Evolutionary conservation across 1,140 invertebrate genomes (phyloP).

Genomic region (Habropoda laboriosa): DNA sequence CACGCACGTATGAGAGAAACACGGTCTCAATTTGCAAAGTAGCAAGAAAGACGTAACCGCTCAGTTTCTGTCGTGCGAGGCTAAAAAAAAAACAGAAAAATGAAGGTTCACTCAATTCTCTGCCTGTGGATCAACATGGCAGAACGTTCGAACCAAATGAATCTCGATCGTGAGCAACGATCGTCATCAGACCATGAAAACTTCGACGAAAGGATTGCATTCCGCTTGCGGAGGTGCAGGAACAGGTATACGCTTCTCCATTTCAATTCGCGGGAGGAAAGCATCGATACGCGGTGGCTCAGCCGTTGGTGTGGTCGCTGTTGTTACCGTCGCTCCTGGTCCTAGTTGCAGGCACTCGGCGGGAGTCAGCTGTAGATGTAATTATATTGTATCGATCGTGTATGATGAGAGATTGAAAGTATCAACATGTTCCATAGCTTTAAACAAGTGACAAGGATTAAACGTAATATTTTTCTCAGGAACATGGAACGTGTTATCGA

Average conservation of each 20-base stretch:
- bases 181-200: slow-evolving; percentile 77
- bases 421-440: too few relatives aligned
- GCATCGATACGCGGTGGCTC: slow-evolving; percentile 82
- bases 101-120: neutral
- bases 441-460: too few relatives aligned
- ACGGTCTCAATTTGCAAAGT: neutral
- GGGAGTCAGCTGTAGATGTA: slow-evolving; percentile 77
- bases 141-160: neutral
- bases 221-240: slow-evolving; percentile 82
- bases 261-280: slow-evolving; percentile 80
- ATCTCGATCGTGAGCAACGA: neutral
- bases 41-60: slow-evolving; percentile 10
- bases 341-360: slow-evolving; percentile 84
- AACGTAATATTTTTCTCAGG: too few relatives aligned
- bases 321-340: slow-evolving; percentile 59
- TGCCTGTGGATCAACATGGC: neutral
- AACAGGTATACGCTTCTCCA: slow-evolving; percentile 84
- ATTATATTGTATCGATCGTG: too few relatives aligned
- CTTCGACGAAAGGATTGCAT: slow-evolving; percentile 83
- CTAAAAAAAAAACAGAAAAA: too few relatives aligned
- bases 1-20: neutral
- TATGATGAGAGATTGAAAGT: too few relatives aligned
- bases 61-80: slow-evolving; percentile 33
- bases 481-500: too few relatives aligned
- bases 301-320: slow-evolving; percentile 48